Conservation (phyloP, 2,888 invertebrate genomes). For the Crematogaster levior region DNA sequence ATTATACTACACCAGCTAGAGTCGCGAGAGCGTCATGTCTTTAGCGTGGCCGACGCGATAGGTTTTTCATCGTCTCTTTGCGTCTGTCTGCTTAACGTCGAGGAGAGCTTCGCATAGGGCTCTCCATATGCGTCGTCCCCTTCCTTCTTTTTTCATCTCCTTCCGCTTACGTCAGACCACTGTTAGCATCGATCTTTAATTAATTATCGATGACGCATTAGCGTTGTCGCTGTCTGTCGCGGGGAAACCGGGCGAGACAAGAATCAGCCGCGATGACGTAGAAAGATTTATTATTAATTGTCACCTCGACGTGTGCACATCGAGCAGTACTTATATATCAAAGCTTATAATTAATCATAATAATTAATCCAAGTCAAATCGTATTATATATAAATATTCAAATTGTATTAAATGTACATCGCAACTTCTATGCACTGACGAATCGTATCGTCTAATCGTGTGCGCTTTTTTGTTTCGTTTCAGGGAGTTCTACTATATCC, state of each 20-base stretch:
- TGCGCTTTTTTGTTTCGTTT: constrained; percentile 68
- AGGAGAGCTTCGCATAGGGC: constrained; percentile 69
- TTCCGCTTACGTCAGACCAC: constrained; percentile 75
- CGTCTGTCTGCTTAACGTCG: constrained; percentile 73
- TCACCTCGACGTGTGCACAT: neutral
- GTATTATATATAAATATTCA: neutral
- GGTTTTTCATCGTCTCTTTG: constrained; percentile 76
- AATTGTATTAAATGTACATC: constrained; percentile 40
- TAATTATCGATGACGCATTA: constrained; percentile 77
- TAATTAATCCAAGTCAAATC: neutral
- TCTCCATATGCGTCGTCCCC: constrained; percentile 70
- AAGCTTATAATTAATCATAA: too few relatives aligned
- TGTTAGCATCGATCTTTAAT: constrained; percentile 78
- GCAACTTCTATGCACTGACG: neutral
- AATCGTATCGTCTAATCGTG: constrained; percentile 7
- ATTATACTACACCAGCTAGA: constrained; percentile 57
- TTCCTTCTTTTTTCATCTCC: constrained; percentile 68
- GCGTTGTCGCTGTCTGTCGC: constrained; percentile 57
- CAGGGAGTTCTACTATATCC: constrained; percentile 99
- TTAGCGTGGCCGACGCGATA: constrained; percentile 72
- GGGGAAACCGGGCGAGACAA: constrained; percentile 37
- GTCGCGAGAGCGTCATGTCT: constrained; percentile 64
- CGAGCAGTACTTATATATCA: neutral
- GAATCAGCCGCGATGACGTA: constrained; percentile 52
- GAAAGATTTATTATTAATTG: constrained; percentile 55